phyloP scores from a whole-genome alignment of 2,888 invertebrate species.

The Eumerus sabulonum region DNA sequence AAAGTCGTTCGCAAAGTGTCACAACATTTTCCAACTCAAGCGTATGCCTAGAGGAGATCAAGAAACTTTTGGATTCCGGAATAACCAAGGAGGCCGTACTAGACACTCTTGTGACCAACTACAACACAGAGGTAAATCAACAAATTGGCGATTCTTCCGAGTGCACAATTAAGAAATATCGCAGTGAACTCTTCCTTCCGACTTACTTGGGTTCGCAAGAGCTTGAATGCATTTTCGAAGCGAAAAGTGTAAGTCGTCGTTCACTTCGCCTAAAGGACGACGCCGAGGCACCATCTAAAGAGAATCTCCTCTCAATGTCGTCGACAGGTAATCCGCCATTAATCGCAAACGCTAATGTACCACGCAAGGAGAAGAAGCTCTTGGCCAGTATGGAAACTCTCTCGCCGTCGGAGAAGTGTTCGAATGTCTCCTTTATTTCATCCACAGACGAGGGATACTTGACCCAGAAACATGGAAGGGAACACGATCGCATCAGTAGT shows the following conservation, averaged over 20 bases:
- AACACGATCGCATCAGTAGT: slow-evolving; percentile 73
- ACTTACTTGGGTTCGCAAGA: slow-evolving; percentile 76
- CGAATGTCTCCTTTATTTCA: slow-evolving; percentile 68
- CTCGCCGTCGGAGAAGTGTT: slow-evolving; percentile 77
- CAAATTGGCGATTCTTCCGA: slow-evolving; percentile 76
- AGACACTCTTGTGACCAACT: slow-evolving; percentile 78
- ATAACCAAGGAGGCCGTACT: slow-evolving; percentile 78
- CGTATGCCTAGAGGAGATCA: slow-evolving; percentile 80
- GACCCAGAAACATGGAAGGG: slow-evolving; percentile 72
- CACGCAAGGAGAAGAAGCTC: slow-evolving; percentile 72
- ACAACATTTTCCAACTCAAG: slow-evolving; percentile 79
- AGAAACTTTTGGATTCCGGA: slow-evolving; percentile 85
- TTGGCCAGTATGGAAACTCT: slow-evolving; percentile 78
- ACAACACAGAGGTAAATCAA: slow-evolving; percentile 79
- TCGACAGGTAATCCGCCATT: slow-evolving; percentile 68
- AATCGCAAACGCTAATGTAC: slow-evolving; percentile 50
- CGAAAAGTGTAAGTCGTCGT: slow-evolving; percentile 76
- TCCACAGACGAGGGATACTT: slow-evolving; percentile 74
- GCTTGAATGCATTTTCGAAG: slow-evolving; percentile 75
- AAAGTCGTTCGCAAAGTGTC: slow-evolving; percentile 79
- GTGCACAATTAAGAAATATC: slow-evolving; percentile 74
- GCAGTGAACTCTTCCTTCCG: slow-evolving; percentile 77
- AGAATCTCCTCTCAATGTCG: slow-evolving; percentile 77
- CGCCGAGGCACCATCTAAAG: slow-evolving; percentile 75
- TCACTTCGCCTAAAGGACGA: slow-evolving; percentile 76